Base-by-base conservation (phyloP, 64 coral and sea anemone genomes). In the Orbicella faveolata region DNA sequence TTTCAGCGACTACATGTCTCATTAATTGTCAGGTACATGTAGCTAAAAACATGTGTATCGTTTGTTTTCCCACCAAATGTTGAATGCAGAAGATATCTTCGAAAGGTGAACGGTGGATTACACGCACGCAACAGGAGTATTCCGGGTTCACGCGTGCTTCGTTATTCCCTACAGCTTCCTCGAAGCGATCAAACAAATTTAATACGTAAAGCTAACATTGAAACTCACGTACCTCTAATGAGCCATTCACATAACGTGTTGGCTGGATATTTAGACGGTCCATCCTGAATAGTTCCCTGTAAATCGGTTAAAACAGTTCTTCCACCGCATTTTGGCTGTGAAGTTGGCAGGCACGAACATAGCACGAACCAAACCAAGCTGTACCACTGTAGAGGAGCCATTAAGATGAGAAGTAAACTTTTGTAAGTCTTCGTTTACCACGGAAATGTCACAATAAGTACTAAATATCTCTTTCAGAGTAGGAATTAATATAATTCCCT, bases 171-270 rank as follows among this genome's bases (percentile, higher is more conserved):
- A 41, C 39, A 41, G 39, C 44, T 48, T 48, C 3, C 44, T 48
- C 44, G 44, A 48, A 48, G 44, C 44, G 1, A 6, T 48, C 44
- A 48, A 48, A 48, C 44, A 48, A 48, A 48, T 48, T 48, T 48
- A 48, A 48, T 48, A 48, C 44, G 44, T 4, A 6, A 48, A 48
- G 44, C 44, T 48, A 48, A 48, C 44, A 48, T 48, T 48, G 4
- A 6, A 48, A 48, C 21, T 63, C 65, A 37, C 73, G 14, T 76
- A 95, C 93, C 93, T 88, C 88, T 84, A 74, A 95, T 95, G 3
- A 95, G 84, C 93, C 93, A 95, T 88, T 95, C 93, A 61, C 93
- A 94, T 34, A 64, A 76, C 55, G 73, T 78, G 70, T 94, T 90
- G 2, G 0, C 72, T n/a, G 88, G 75, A 90, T 94, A 95, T 4